A percentile compares a stretch with the other conserved stretches of the same genome.
phyloP scores from a whole-genome alignment of 2,797 vertebrate genomes.

The Spinus olivaceus region DNA sequence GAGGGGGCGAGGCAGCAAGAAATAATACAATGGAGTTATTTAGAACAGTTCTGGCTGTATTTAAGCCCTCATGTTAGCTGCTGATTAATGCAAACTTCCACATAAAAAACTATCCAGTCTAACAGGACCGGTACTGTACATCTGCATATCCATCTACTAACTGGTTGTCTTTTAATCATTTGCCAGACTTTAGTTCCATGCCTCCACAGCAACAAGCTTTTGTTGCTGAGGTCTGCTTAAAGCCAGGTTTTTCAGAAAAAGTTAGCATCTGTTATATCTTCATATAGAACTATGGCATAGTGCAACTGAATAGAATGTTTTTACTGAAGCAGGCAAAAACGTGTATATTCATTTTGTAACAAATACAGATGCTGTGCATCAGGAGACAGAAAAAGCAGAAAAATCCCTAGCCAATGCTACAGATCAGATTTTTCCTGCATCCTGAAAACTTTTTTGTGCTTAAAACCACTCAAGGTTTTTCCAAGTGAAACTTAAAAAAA shows the following conservation, averaged over 20 bases:
- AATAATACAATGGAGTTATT: background rate
- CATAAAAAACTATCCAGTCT: background rate
- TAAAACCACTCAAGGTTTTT: background rate
- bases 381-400: background rate
- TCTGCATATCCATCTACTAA: background rate
- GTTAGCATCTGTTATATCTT: background rate
- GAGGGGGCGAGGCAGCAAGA: background rate
- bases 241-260: background rate
- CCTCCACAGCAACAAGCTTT: background rate
- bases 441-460: background rate
- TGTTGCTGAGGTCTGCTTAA: background rate
- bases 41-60: background rate
- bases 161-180: background rate
- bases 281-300: background rate
- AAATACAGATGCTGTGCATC: background rate
- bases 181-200: background rate
- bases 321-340: background rate
- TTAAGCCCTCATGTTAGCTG: background rate
- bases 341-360: background rate
- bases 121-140: accelerated
- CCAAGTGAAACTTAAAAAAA: background rate
- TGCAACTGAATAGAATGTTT: background rate
- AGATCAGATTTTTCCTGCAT: background rate
- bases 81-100: background rate
- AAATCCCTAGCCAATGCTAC: background rate